Base-by-base conservation (phyloP, 2,888 invertebrate species). In the Eurois occulta region DNA sequence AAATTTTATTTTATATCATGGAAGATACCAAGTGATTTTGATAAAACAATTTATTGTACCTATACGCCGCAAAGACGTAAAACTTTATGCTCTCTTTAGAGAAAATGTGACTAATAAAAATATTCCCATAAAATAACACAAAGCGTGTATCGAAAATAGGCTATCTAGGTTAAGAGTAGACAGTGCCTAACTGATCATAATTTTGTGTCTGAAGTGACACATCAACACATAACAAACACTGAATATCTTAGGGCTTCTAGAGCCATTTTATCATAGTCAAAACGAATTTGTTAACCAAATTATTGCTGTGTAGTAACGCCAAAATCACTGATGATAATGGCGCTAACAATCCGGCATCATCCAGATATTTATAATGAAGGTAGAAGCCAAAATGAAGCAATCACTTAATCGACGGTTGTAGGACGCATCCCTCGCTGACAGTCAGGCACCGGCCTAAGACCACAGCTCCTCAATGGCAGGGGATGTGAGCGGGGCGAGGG, bases 101-200 rank as follows among this genome's bases (percentile, higher is more conserved):
- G 60, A 79, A 80, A 81, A 83, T 76, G 70, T 65, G 75, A 60
- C 46, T 81, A 78, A 81, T 86, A 87, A 84, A 86, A 78, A 75
- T 70, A 77, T 41, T 46, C 52, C 24, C 21, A 80, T 84, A 74
- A 80, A 86, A 78, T 55, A 67, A 52, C 32, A 77, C 79, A 77
- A 73, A 70, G 48, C 64, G 48, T 48, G 35, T 43, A 64, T 79
- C 43, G 21, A 60, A 41, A 28, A 67, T 64, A 43, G 35, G 16
- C 32, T 48, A 55, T 64, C 46, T 73, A 64, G 10, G 72, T 73
- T 58, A 41, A 52, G 10, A 67, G 41, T 32, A 74, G 69, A 69
- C 32, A 38, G 13, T 65, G 43, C 16, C 41, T 77, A 74, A 35
- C 38, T 64, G 16, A 46, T 70, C 48, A 41, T 64, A n/a, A 74